These are phyloP conservation scores for Aspiorhynchus laticeps DNA, from an alignment of 2,113 vertebrate species.

Conservation along the genomic window DNA sequence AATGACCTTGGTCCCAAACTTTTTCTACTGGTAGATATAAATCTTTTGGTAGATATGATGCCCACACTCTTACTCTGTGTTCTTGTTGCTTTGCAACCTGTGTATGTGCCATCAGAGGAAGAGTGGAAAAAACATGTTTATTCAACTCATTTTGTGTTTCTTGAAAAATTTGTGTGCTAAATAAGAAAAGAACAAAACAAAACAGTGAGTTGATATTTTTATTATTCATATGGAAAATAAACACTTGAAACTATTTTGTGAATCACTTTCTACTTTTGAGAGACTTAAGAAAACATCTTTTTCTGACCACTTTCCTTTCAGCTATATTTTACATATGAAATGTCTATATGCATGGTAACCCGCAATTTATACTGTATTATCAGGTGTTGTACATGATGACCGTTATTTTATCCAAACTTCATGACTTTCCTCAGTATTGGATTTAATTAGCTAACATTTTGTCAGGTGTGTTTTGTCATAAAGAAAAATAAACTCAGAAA, in stretches of 20 bases:
- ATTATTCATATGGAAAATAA: not conserved
- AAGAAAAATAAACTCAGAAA: not conserved
- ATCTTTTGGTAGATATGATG: not conserved
- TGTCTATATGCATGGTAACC: not conserved
- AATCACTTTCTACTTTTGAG: not conserved
- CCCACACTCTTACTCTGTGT: not conserved
- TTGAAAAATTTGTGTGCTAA: not conserved
- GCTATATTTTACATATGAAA: constrained; percentile 9
- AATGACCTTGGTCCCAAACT: not conserved
- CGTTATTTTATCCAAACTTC: not conserved
- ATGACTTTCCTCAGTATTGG: not conserved
- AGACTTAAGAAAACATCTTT: not conserved
- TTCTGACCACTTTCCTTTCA: not conserved
- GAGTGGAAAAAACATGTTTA: not conserved
- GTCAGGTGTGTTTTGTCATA: not conserved
- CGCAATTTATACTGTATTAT: not conserved
- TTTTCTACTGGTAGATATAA: not conserved
- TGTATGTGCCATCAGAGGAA: not conserved
- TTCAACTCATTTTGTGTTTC: not conserved
- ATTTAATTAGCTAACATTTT: not conserved
- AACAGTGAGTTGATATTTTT: not conserved
- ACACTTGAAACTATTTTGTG: constrained; percentile 6
- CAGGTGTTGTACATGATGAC: not conserved
- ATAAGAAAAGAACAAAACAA: too few relatives aligned
- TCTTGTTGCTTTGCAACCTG: not conserved